phyloP scores from a whole-genome alignment of 2,888 invertebrate genomes.

The Mimachlamys varia region DNA sequence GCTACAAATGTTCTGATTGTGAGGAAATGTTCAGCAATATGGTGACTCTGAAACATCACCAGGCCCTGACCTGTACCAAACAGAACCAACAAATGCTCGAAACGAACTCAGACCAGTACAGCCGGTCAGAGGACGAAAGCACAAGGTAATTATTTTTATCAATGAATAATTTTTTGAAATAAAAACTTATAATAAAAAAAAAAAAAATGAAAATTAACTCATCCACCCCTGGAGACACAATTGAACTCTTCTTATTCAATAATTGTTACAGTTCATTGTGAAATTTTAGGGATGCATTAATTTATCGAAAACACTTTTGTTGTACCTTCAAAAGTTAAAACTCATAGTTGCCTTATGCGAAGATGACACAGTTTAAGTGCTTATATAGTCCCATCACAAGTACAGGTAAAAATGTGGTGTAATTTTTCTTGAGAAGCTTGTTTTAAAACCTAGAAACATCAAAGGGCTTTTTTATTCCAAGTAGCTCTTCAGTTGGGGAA shows the following conservation, averaged over 20 bases:
- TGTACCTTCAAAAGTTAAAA: no score
- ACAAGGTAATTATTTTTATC: background rate
- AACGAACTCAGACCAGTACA: background rate
- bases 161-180: no score
- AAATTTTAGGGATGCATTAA: no score
- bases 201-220: background rate
- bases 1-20: background rate
- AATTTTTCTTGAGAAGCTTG: background rate
- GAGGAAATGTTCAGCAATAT: background rate
- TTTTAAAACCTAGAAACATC: background rate
- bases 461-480: background rate
- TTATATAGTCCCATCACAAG: background rate
- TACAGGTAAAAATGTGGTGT: background rate
- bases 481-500: constrained; percentile 2
- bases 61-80: background rate
- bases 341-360: no score
- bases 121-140: background rate
- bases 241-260: no score
- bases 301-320: no score
- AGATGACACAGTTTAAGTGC: no score
- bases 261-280: no score
- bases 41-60: background rate
- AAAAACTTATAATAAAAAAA: background rate
- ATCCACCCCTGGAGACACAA: no score
- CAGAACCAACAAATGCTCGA: background rate